Percentiles rank a stretch among this genome's conserved stretches.
Conservation (phyloP, 2,797 vertebrate genomes). For the Phrynocephalus forsythii region DNA sequence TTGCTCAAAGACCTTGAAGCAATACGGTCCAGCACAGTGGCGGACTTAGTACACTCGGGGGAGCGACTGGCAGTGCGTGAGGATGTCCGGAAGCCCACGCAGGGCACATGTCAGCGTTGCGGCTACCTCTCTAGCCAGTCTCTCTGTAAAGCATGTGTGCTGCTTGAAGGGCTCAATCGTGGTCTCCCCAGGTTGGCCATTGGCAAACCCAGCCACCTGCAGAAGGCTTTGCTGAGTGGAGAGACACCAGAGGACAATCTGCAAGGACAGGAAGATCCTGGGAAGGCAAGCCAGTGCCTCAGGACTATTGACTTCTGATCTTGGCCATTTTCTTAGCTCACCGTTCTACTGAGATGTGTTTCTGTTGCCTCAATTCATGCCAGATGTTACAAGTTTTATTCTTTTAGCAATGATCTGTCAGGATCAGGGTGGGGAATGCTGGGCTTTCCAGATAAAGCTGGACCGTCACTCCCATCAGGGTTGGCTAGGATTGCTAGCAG, state of each 20-base stretch:
- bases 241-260: background rate
- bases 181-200: conserved; percentile 89
- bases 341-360: background rate
- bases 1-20: conserved; percentile 87
- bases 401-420: background rate
- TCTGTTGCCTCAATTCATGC: background rate
- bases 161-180: conserved; percentile 88
- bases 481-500: background rate
- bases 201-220: conserved; percentile 74
- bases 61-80: conserved; percentile 87
- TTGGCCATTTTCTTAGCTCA: no score
- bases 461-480: no score
- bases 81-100: conserved; percentile 77
- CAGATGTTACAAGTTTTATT: background rate
- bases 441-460: background rate
- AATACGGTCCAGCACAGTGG: conserved; percentile 84
- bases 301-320: conserved; percentile 21
- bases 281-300: background rate
- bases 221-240: conserved; percentile 15
- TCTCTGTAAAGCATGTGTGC: conserved; percentile 89
- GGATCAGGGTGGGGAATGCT: background rate
- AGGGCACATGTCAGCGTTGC: conserved; percentile 85
- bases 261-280: background rate
- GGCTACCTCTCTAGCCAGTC: conserved; percentile 90
- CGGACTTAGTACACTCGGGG: conserved; percentile 90